Conservation (phyloP, 2,113 vertebrate species). For the Rhabdomys dilectus region DNA sequence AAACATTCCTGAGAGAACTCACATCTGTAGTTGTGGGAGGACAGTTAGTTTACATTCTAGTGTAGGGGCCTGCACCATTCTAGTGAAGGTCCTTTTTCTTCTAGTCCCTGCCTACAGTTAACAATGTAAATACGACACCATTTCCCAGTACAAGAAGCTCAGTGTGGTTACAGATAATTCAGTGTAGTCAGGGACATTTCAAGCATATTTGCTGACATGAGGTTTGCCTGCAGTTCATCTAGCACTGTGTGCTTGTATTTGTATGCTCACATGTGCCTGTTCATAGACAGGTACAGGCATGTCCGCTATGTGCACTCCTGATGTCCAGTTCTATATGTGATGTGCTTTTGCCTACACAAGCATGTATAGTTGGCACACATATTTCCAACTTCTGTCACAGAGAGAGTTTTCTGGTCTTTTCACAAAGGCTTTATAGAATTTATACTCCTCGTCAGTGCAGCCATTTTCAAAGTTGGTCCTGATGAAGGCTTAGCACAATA, state of each 20-base stretch:
- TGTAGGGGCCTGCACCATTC: constrained; percentile 1
- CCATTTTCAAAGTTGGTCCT: not conserved
- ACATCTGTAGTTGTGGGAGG: not conserved
- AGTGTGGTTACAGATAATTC: too few relatives aligned
- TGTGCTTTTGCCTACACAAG: not conserved
- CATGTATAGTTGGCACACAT: rapidly evolving
- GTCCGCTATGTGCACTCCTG: not conserved
- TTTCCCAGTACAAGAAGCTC: not conserved
- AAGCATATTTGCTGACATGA: not conserved
- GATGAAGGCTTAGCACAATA: not conserved
- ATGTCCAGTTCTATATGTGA: not conserved
- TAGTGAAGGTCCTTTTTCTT: not conserved
- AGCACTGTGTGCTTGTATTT: not conserved
- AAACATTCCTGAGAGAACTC: not conserved
- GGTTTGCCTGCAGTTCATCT: not conserved
- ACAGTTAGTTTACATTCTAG: not conserved
- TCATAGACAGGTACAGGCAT: not conserved
- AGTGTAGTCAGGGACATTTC: rapidly evolving
- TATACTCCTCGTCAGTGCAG: not conserved
- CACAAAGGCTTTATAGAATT: not conserved
- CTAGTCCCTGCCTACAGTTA: not conserved
- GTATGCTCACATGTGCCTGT: not conserved
- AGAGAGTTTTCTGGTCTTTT: not conserved
- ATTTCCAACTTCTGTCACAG: not conserved
- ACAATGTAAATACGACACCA: not conserved